Evolutionary conservation across 1,140 invertebrate genomes (phyloP), one percentile per base, ranked within the genome.

Genomic region (Apis cerana): DNA sequence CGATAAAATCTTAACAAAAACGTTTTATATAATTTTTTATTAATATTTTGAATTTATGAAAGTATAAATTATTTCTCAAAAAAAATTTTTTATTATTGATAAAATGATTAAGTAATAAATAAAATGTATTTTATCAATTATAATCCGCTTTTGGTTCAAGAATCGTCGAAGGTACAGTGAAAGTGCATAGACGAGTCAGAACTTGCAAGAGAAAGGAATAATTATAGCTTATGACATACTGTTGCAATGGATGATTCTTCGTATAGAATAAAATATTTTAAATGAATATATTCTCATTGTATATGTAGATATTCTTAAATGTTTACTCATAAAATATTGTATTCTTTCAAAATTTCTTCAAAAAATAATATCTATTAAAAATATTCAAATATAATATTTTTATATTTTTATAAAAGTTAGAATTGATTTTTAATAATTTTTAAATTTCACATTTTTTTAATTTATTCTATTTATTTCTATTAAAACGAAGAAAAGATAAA

Each of bases 221-320:
- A 88, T 88, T 88, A 85, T 50, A 65, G 76, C 86, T 88, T 88
- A 88, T 88, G 83, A 88, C 83, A 88, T 75, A 83, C 75, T 87
- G 75, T 80, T 59, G 75, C 75, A 85, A 88, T 68, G 67, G 33
- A 54, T 67, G 71, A 88, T 84, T 84, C 78, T 70, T 83, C 61
- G n/a, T 48, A 23, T 70, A 62, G 11, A 80, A 65, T 83, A 79
- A 58, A 23, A 52, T 43, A 54, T 78, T 77, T 71, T 21, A 64
- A 12, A 11, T 27, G 8, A 11, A 19, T 43, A 58, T 2, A 2
- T 43, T 2, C 21, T 21, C 9, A 13, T 62, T n/a, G 1, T 33
- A 27, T 43, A 43, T 43, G 33, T 43, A 43, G 5, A 43, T 43
- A 43, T 43, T 43, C 5, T 43, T 43, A 43, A 43, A 43, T 43